Evolutionary conservation across 2,888 invertebrate species (phyloP), one percentile per base, ranked within the genome.

Genomic region (Orchestes rusci): DNA sequence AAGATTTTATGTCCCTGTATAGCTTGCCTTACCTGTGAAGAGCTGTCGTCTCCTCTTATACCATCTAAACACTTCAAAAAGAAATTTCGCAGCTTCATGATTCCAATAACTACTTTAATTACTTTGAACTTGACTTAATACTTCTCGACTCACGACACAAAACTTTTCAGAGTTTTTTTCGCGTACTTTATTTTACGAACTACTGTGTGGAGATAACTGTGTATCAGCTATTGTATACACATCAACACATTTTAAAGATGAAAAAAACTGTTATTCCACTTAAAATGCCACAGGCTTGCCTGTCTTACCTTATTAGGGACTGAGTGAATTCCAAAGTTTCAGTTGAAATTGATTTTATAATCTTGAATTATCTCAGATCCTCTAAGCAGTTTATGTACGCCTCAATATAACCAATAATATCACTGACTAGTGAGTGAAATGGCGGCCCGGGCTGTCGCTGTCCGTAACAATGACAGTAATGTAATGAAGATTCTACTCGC

Each of bases 101-200:
- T 59, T 59, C 55, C 57, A 16, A 43, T 42, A 59, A 55, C 56
- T 54, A 55, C 54, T 54, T 53, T 53, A 50, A 52, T 51, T 51
- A 55, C 57, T 62, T 58, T 55, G 56, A 60, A 57, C 46, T 45
- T 56, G 62, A 62, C 62, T 59, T 54, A 54, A 60, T 59, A n/a
- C n/a, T n/a, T n/a, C n/a, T n/a, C n/a, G n/a, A n/a, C n/a, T 59
- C 65, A 66, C 65, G 65, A 64, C 68, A 67, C 67, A 66, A 67
- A 42, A n/a, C 67, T 68, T 67, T 66, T 65, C 59, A 57, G 57
- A 63, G 65, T 66, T 62, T 65, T 57, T 61, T 65, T 62, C 65
- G 65, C 56, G 59, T 59, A 60, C 59, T 58, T 57, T 38, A 29
- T 16, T 60, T 56, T 52, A 55, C 55, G 55, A 58, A 58, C 57